Evolutionary conservation across 53 echinoderm and acorn worm genomes (phyloP), one percentile per base, ranked within the genome.

Genomic region (Astropecten irregularis): DNA sequence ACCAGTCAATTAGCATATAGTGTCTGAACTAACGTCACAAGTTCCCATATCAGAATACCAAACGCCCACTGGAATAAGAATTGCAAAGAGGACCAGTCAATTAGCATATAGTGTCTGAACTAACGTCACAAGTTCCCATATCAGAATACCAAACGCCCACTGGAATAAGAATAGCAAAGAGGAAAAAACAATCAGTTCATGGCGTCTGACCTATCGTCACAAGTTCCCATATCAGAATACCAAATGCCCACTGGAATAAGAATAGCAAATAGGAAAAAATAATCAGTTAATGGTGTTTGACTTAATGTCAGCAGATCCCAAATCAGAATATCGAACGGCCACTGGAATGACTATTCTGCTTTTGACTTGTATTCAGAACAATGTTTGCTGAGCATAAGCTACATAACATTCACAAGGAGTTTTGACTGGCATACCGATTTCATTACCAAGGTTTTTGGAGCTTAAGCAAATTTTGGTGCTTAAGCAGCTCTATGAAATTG

Each of bases 141-240:
- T 81, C 37, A 82, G 69, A 11, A 95, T 89, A 34, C 93, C 95
- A 91, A 93, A 95, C 18, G 91, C 21, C 19, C 37, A 51, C 34
- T 73, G 73, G 39, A 29, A 28, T n/a, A 63, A 63, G 63, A 18
- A 54, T 9, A 4, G 16, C 8, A 54, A 54, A 56, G 0, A 68
- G 15, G 26, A 28, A 4, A 9, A 27, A 5, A 5, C 3, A 4
- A 59, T 53, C 20, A 34, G 13, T 84, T 58, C 91, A 96, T 7
- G 96, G 96, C 5, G 93, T 96, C 84, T 96, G 96, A 23, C 96
- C 96, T 42, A 96, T 81, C 2, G 96, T 95, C 22, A 96, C 93
- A 64, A 96, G 27, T 66, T 96, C 96, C 96, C 96, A 96, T 11
- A 96, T 81, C 37, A 82, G 69, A 11, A 95, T 89, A 34, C 93